phyloP scores from a whole-genome alignment of 2,113 vertebrate species.

The Rhodinocichla rosea region DNA sequence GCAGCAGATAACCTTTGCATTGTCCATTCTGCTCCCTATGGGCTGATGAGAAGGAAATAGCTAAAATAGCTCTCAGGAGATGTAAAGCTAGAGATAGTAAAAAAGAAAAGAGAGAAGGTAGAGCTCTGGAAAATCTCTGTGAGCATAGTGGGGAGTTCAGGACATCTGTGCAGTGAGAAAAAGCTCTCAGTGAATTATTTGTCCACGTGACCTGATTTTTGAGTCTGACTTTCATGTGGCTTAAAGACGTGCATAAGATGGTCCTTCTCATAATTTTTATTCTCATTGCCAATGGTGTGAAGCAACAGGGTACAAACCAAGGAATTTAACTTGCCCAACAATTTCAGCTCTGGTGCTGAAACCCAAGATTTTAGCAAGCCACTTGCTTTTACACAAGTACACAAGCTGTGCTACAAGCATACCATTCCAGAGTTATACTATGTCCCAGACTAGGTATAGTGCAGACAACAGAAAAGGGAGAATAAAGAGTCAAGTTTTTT shows the following conservation, averaged over 20 bases:
- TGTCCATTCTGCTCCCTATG: neutral
- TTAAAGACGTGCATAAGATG: neutral
- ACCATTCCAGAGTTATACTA: neutral
- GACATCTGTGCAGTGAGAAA: neutral
- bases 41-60: conserved; percentile 12
- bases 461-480: neutral
- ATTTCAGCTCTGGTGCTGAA: neutral
- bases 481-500: neutral
- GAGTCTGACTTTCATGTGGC: neutral
- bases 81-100: neutral
- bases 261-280: neutral
- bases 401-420: neutral
- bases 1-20: conserved; percentile 28
- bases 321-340: neutral
- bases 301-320: neutral
- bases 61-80: conserved; percentile 1
- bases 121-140: conserved; percentile 20
- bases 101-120: neutral
- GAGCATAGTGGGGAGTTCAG: neutral
- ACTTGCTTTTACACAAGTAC: neutral
- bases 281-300: neutral
- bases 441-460: neutral
- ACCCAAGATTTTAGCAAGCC: neutral
- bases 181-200: neutral
- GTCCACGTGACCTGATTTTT: neutral